phyloP scores from a whole-genome alignment of 2,797 vertebrate species.

The Liasis olivaceus region DNA sequence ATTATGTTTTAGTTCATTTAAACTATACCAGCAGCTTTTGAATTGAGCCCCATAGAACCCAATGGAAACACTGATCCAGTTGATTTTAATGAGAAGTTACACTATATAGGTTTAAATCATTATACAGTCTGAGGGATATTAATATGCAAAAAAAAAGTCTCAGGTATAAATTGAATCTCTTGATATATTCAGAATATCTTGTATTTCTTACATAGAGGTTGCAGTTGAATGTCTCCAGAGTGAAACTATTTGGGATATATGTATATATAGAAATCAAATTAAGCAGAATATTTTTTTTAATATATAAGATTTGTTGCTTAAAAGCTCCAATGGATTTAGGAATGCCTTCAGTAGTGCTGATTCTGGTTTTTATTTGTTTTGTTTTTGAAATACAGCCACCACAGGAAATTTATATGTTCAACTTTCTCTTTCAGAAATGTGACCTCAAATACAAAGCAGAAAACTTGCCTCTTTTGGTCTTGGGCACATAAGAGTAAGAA shows the following conservation, averaged over 20 bases:
- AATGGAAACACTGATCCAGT: not conserved
- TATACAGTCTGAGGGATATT: slow-evolving; percentile 40
- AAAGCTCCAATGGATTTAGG: slow-evolving; percentile 27
- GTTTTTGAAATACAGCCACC: slow-evolving; percentile 3
- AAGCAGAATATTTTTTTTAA: slow-evolving; percentile 17
- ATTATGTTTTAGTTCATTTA: slow-evolving; percentile 15
- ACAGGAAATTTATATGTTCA: not conserved
- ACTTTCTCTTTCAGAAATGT: slow-evolving; percentile 36
- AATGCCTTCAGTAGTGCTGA: not conserved
- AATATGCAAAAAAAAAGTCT: slow-evolving; percentile 66
- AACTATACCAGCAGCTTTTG: slow-evolving; percentile 28
- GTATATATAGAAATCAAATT: slow-evolving; percentile 18
- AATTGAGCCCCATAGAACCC: not conserved
- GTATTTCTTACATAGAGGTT: slow-evolving; percentile 62
- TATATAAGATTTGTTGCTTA: slow-evolving; percentile 17
- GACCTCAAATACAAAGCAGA: not conserved
- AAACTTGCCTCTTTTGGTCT: slow-evolving; percentile 29
- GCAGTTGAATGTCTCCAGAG: slow-evolving; percentile 22
- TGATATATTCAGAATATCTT: slow-evolving; percentile 51
- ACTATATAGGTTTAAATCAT: slow-evolving; percentile 15
- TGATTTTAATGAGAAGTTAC: not conserved
- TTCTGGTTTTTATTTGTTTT: not conserved
- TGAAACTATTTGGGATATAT: slow-evolving; percentile 30
- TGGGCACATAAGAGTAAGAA: not conserved
- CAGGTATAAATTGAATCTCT: slow-evolving; percentile 64